These are phyloP conservation scores for Druceiella hillmani DNA, from an alignment of 2,888 invertebrate species.

Conservation along the genomic window DNA sequence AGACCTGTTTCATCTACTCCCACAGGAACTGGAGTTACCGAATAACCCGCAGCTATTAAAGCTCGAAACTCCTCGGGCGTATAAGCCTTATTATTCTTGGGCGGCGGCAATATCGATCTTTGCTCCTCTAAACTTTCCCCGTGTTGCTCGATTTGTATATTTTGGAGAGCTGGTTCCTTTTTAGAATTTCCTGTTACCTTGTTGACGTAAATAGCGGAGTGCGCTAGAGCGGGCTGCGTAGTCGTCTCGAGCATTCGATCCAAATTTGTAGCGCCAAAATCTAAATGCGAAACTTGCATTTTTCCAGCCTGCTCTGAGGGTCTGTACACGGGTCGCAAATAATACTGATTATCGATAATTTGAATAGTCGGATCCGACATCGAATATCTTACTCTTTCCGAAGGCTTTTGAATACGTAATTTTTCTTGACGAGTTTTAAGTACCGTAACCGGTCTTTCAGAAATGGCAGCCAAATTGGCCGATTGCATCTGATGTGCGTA, in stretches of 20 bases:
- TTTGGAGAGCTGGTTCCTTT: constrained; percentile 24
- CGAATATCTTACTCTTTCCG: too few relatives aligned
- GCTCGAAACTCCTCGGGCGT: constrained; percentile 49
- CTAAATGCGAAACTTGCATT: constrained; percentile 32
- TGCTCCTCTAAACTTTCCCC: constrained; percentile 38
- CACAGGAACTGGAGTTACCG: constrained; percentile 47
- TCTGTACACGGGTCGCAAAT: constrained; percentile 37
- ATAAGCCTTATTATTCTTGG: constrained; percentile 47
- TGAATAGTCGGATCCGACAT: constrained; percentile 29
- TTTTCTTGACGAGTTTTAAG: too few relatives aligned
- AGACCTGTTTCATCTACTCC: too few relatives aligned
- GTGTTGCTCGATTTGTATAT: constrained; percentile 31
- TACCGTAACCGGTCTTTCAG: too few relatives aligned
- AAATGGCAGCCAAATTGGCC: too few relatives aligned
- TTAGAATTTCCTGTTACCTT: constrained; percentile 24
- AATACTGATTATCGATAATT: constrained; percentile 37
- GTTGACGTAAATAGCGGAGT: constrained; percentile 43
- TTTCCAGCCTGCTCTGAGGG: constrained; percentile 36
- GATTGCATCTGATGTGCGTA: too few relatives aligned
- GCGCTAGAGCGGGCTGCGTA: constrained; percentile 32
- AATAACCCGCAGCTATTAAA: constrained; percentile 45
- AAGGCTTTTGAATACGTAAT: too few relatives aligned
- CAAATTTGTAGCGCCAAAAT: constrained; percentile 30
- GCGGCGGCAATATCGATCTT: constrained; percentile 43
- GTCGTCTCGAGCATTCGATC: constrained; percentile 31